Evolutionary conservation across 1,140 invertebrate species (phyloP).

Genomic region (Thaumetopoea pityocampa): DNA sequence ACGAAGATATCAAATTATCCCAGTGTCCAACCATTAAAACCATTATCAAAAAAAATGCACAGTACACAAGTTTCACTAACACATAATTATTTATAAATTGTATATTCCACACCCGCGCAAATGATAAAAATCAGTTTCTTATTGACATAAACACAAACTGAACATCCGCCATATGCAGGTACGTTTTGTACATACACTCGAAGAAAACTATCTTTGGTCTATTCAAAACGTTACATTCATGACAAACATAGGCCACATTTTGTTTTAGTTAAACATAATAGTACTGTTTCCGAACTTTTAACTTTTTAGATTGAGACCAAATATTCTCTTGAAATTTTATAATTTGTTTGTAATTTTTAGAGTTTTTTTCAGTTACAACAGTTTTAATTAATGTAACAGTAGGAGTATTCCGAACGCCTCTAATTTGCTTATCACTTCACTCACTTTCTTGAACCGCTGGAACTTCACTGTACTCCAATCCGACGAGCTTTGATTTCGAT

Average conservation of each 20-base stretch:
- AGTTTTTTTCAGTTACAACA: slow-evolving; percentile 2
- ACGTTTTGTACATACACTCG: slow-evolving; percentile 57
- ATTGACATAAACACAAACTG: slow-evolving; percentile 75
- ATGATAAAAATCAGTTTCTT: slow-evolving; percentile 68
- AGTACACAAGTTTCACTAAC: slow-evolving; percentile 62
- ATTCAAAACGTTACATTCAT: slow-evolving; percentile 31
- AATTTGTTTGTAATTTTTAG: not conserved
- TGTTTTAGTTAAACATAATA: no score
- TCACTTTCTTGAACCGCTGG: slow-evolving; percentile 22
- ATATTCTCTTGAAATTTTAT: no score
- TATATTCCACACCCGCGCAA: slow-evolving; percentile 71
- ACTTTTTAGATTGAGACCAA: no score
- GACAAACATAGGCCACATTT: slow-evolving; percentile 6
- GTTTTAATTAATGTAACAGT: not conserved
- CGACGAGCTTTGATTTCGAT: slow-evolving; percentile 75
- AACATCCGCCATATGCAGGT: slow-evolving; percentile 71
- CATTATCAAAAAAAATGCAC: slow-evolving; percentile 67
- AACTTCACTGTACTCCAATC: slow-evolving; percentile 64
- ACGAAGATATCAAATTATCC: slow-evolving; percentile 49
- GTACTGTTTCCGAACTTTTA: no score
- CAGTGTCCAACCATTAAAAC: slow-evolving; percentile 54
- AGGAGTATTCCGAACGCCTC: slow-evolving; percentile 40
- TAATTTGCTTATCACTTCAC: slow-evolving; percentile 47
- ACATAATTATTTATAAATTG: slow-evolving; percentile 58
- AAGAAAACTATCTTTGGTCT: slow-evolving; percentile 33